Conservation (phyloP, 2,888 invertebrate species). For the Temnothorax ravouxi region DNA sequence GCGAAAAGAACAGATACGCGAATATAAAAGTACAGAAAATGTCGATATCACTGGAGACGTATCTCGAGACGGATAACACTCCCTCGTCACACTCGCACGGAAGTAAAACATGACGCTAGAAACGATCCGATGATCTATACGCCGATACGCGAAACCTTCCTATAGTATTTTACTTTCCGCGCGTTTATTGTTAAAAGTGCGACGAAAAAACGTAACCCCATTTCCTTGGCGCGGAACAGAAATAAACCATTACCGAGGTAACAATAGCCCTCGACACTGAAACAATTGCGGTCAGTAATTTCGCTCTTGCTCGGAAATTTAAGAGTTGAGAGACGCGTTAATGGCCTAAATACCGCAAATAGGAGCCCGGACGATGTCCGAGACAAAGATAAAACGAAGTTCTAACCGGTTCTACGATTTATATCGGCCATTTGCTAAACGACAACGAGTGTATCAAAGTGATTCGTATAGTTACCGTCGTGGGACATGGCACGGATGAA, state of each 20-base stretch:
- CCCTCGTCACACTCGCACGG: conserved; percentile 15
- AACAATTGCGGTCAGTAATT: conserved; percentile 55
- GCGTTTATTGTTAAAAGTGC: conserved; percentile 21
- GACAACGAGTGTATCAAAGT: neutral
- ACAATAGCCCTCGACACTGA: conserved; percentile 30
- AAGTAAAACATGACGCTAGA: conserved; percentile 13
- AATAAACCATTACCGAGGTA: conserved; percentile 36
- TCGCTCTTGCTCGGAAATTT: conserved; percentile 37
- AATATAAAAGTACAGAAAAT: conserved; percentile 38
- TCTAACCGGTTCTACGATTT: conserved; percentile 20
- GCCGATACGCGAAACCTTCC: neutral
- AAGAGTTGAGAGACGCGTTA: conserved; percentile 32
- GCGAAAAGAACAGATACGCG: conserved; percentile 16
- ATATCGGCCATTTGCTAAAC: conserved; percentile 31
- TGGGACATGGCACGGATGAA: neutral
- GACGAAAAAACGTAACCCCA: conserved; percentile 24
- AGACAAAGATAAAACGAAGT: conserved; percentile 17
- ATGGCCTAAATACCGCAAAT: conserved; percentile 20
- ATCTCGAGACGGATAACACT: conserved; percentile 43
- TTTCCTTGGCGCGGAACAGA: conserved; percentile 17
- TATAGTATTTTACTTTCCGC: neutral
- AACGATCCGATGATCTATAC: neutral
- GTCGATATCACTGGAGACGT: conserved; percentile 39
- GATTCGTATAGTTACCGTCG: conserved; percentile 1
- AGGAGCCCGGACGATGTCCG: no score